Conservation (phyloP, 2,888 invertebrate genomes). For the Thysanoteuthis rhombus region DNA sequence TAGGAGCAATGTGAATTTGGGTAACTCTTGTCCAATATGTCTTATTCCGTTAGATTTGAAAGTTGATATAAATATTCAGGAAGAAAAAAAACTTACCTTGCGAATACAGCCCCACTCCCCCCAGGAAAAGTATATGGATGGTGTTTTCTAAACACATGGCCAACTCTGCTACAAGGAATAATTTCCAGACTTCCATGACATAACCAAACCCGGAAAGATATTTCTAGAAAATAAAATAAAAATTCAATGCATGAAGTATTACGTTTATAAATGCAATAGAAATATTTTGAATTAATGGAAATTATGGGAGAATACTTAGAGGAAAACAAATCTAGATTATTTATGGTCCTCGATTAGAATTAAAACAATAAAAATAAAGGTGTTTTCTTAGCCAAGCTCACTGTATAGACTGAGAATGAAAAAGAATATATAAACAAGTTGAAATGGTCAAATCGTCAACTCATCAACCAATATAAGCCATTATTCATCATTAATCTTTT, state of each 20-base stretch:
- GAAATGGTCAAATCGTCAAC: too few relatives aligned
- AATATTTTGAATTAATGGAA: background rate
- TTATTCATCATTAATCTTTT: too few relatives aligned
- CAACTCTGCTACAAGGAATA: conserved; percentile 94
- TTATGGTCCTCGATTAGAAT: too few relatives aligned
- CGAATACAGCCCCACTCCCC: conserved; percentile 89
- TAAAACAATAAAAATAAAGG: too few relatives aligned
- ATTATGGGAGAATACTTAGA: background rate
- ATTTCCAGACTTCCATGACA: conserved; percentile 97
- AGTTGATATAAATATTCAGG: background rate
- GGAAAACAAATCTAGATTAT: too few relatives aligned
- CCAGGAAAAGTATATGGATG: conserved; percentile 99
- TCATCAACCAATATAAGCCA: too few relatives aligned
- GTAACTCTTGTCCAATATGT: background rate
- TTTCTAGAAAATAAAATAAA: conserved; percentile 70
- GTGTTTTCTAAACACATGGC: conserved; percentile 83
- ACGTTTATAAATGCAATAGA: background rate
- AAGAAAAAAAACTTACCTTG: conserved; percentile 45
- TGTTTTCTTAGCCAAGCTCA: too few relatives aligned
- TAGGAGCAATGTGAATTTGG: background rate
- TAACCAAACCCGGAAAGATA: conserved; percentile 93
- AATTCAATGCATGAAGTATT: background rate
- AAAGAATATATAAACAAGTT: too few relatives aligned
- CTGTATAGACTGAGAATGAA: too few relatives aligned
- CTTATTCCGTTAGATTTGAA: background rate